A percentile compares a stretch with the other conserved stretches of the same genome.
Conservation (phyloP, 1,140 invertebrate species). For the Reticulitermes speratus region DNA sequence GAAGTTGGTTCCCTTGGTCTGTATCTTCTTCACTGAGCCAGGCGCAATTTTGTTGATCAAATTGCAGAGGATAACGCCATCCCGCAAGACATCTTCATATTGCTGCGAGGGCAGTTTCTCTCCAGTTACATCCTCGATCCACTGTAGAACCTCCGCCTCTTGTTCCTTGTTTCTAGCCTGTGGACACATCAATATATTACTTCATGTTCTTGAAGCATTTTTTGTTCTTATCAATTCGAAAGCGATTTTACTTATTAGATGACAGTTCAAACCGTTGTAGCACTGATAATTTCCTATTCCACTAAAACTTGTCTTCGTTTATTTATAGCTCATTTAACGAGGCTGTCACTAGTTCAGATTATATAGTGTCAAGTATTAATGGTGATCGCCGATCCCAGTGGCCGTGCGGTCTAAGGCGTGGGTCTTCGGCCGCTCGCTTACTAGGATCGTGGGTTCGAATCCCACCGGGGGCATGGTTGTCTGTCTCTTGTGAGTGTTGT, state of each 20-base stretch:
- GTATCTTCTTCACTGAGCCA: conserved; percentile 95
- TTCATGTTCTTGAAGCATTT: neutral
- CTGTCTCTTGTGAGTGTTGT: no score
- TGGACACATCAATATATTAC: conserved; percentile 38
- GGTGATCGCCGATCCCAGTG: no score
- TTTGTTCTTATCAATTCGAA: neutral
- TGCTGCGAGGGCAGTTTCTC: conserved; percentile 79
- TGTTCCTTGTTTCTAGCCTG: conserved; percentile 87
- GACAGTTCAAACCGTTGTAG: neutral
- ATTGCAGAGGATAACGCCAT: conserved; percentile 91
- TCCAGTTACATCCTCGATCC: conserved; percentile 86
- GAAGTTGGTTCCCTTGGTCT: conserved; percentile 93
- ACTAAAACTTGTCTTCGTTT: no score
- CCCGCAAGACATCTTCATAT: conserved; percentile 89
- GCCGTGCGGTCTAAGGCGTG: no score
- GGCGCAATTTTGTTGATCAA: conserved; percentile 93
- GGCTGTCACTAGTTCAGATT: no score
- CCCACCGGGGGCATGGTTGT: no score
- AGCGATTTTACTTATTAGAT: neutral
- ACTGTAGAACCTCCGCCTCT: conserved; percentile 85
- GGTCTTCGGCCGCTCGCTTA: no score
- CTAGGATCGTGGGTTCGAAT: no score
- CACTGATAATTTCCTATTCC: neutral
- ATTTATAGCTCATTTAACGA: no score
- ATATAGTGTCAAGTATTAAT: no score